These are phyloP conservation scores for Parazoanthus swiftii DNA, from an alignment of 92 coral and sea anemone species.

Conservation along the genomic window DNA sequence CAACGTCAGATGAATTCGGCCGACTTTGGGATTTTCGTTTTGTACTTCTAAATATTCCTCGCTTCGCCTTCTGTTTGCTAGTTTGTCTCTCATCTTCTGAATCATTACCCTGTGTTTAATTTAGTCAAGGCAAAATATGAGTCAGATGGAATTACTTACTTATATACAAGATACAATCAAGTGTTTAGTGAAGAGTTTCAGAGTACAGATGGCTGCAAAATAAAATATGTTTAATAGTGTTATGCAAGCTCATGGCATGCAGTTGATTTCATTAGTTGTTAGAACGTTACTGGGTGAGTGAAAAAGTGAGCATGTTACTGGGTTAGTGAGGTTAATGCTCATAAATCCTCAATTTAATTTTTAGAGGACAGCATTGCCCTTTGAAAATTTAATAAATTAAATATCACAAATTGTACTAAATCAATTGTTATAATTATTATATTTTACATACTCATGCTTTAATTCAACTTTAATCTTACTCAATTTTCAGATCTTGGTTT, in stretches of 20 bases:
- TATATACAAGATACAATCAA: no score
- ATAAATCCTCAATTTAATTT: conserved; percentile 8
- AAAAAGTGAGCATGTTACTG: no score
- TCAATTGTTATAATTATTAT: not conserved
- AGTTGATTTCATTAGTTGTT: not conserved
- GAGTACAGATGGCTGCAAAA: not conserved
- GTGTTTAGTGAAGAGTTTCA: not conserved
- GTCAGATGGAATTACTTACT: not conserved
- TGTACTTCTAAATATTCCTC: conserved; percentile 77
- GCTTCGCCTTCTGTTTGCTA: conserved; percentile 64
- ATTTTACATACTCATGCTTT: no score
- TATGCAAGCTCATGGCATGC: not conserved
- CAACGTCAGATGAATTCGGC: conserved; percentile 72
- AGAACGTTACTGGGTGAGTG: not conserved
- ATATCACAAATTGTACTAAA: no score
- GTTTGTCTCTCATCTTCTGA: conserved; percentile 66
- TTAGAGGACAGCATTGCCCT: not conserved
- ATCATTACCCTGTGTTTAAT: conserved; percentile 20
- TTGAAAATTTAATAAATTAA: no score
- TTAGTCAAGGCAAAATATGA: not conserved
- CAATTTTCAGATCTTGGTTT: not conserved
- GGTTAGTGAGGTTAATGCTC: not conserved
- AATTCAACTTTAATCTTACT: no score
- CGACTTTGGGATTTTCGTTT: conserved; percentile 74
- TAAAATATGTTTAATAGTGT: conserved; percentile 1